Base-by-base conservation (phyloP, 1,140 invertebrate species). In the Gryllus bimaculatus region DNA sequence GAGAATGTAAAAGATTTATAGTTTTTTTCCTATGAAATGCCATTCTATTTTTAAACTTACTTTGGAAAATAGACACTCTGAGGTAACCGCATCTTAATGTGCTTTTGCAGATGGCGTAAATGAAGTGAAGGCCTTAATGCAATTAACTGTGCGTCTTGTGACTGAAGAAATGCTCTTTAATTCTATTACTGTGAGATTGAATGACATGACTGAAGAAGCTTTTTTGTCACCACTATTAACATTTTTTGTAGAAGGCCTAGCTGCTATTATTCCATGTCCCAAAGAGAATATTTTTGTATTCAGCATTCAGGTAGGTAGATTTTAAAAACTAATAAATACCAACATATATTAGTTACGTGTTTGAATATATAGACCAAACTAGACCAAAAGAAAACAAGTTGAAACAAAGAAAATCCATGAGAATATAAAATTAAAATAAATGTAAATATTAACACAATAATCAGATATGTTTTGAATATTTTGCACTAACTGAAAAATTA, bases 161-260 rank as follows among this genome's bases (percentile, higher is more conserved):
- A 98, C 96, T 0, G 94, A 97, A 83, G 94, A 97, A 77, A 98
- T 99, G 94, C 87, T 99, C 0, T 92, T 93, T 81, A 98, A 97
- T 85, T 98, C 96, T 0, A 95, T 99, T 10, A 99, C 97, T 0
- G 93, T 99, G 0, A 89, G 96, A 48, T 85, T 99, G 1, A 93
- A 95, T 82, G 95, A 97, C 81, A 97, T 99, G 93, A 97, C 95
- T 0, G 92, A 94, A 73, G 94, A 96, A 82, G 93, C 93, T 0
- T 99, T 99, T 85, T 88, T 99, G 4, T 98, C 96, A 47, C 95
- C 95, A 0, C 85, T 98, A 7, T 89, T 97, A 8, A 91, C 92
- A 21, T 96, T 95, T 84, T 99, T 99, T 84, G 85, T 96, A 0
- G 96, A 98, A 83, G 96, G 95, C 0, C 84, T 99, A 21, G 94